Evolutionary conservation across 2,797 vertebrate genomes (phyloP).

Genomic region (Morus bassanus): DNA sequence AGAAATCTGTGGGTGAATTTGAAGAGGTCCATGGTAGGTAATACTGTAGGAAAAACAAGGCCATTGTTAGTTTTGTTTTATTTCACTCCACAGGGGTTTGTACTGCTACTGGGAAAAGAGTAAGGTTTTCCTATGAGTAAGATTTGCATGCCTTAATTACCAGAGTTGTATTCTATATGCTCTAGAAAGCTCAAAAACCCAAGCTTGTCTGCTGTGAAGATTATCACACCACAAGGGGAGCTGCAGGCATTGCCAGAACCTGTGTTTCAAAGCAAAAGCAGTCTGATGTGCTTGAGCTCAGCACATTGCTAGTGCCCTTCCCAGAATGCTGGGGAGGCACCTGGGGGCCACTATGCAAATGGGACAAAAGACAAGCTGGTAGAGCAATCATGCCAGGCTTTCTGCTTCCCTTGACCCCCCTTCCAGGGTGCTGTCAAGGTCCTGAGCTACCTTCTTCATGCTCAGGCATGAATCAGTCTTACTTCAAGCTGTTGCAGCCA

Average conservation of each 20-base stretch:
- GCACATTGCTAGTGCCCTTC: rapidly evolving
- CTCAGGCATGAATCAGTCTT: background rate
- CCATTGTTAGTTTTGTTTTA: background rate
- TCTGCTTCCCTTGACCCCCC: background rate
- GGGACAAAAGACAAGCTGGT: background rate
- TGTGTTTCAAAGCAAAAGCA: background rate
- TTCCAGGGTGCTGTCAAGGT: background rate
- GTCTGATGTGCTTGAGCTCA: background rate
- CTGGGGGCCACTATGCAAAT: background rate
- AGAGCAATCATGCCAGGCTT: background rate
- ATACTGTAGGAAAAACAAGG: background rate
- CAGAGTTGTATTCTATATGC: background rate
- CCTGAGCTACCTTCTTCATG: background rate
- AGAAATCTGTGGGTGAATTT: background rate
- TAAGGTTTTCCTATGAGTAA: background rate
- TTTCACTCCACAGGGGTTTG: background rate
- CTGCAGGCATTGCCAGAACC: background rate
- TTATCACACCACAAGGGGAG: background rate
- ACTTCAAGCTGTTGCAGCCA: background rate
- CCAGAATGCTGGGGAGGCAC: rapidly evolving
- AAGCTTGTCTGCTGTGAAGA: background rate
- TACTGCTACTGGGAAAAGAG: background rate
- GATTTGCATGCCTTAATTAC: background rate
- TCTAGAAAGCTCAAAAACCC: background rate
- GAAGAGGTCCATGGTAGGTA: background rate